Evolutionary conservation across 1,140 invertebrate species (phyloP).

Genomic region (Papilio polyxenes): DNA sequence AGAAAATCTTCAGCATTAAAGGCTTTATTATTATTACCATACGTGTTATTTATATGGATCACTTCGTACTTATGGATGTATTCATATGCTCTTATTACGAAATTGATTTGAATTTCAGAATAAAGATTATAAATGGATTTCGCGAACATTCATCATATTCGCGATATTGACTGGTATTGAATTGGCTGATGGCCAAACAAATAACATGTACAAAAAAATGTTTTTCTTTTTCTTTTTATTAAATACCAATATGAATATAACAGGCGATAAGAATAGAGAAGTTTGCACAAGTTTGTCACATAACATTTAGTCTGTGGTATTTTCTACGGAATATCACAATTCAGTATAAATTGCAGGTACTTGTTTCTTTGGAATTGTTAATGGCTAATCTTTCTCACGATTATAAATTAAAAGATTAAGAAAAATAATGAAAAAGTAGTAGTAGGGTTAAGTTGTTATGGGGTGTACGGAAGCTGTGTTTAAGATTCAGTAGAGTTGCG

Average conservation of each 20-base stretch:
- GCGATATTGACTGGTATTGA: constrained; percentile 10
- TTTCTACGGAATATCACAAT: no score
- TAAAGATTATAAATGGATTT: constrained; percentile 12
- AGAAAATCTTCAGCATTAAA: no score
- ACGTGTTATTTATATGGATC: no score
- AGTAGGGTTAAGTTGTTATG: constrained; percentile 10
- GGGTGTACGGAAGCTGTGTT: not conserved
- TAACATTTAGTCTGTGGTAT: no score
- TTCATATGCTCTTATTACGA: not conserved
- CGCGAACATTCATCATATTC: constrained; percentile 10
- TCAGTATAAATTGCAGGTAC: no score
- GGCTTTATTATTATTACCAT: no score
- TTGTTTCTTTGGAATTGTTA: not conserved
- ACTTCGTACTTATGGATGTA: not conserved
- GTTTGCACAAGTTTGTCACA: no score
- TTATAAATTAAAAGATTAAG: constrained; percentile 22
- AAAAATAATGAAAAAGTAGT: constrained; percentile 13
- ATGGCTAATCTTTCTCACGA: not conserved
- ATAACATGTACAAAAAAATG: constrained; percentile 3
- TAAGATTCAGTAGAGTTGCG: constrained; percentile 19
- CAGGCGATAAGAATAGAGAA: not conserved
- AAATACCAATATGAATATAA: not conserved
- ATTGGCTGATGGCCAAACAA: constrained; percentile 10
- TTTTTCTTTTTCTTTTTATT: not conserved
- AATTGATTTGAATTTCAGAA: constrained; percentile 17